Evolutionary conservation across 1,140 invertebrate species (phyloP).

Genomic region (Drosophila ironensis): DNA sequence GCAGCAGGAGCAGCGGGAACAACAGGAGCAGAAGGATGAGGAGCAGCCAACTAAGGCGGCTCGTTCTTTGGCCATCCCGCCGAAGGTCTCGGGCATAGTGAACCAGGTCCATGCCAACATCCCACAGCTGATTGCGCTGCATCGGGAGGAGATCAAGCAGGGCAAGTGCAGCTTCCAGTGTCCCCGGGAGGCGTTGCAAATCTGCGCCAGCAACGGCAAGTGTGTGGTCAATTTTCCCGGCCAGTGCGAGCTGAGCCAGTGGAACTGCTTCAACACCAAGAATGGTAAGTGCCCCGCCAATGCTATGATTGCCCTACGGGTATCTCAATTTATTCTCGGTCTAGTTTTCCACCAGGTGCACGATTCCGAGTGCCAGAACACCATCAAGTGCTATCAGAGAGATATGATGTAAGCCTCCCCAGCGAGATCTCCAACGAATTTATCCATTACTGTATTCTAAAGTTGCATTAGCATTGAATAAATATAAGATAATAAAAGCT

Average conservation of each 20-base stretch:
- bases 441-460: background rate
- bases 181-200: constrained; percentile 37
- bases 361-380: constrained; percentile 57
- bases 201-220: constrained; percentile 68
- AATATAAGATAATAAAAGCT: background rate
- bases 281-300: constrained; percentile 59
- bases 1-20: constrained; percentile 15
- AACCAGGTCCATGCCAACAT: constrained; percentile 40
- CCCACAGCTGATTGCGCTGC: constrained; percentile 43
- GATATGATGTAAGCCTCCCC: constrained; percentile 38
- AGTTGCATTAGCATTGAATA: background rate
- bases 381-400: constrained; percentile 53
- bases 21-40: constrained; percentile 21
- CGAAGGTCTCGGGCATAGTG: constrained; percentile 10
- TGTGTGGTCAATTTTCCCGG: constrained; percentile 68
- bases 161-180: constrained; percentile 66
- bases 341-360: constrained; percentile 64
- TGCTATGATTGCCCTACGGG: background rate
- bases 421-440: background rate
- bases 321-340: background rate
- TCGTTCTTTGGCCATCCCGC: constrained; percentile 27
- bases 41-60: background rate
- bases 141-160: constrained; percentile 42
- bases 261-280: constrained; percentile 74
- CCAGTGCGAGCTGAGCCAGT: constrained; percentile 66